Evolutionary conservation across 2,888 invertebrate species (phyloP), one percentile per base, ranked within the genome.

Genomic region (Lasioglossum marginatum): DNA sequence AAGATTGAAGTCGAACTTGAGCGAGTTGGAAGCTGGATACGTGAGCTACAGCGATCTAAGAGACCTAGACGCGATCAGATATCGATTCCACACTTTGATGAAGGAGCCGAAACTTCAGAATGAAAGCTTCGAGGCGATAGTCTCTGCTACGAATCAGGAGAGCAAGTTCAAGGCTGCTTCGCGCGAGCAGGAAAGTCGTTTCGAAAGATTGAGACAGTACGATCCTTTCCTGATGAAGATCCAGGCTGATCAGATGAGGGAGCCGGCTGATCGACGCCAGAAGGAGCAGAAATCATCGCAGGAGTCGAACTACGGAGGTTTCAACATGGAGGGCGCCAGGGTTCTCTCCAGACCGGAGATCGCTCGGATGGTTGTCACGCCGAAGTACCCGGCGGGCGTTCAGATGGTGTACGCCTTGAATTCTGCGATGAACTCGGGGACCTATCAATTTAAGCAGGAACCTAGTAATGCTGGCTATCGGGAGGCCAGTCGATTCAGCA

Each of bases 11-110:
- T 92, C 94, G 4, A 94, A 95, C 68, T 85, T 94, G 43, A 95
- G 93, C 82, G 94, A 95, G 27, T 77, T 91, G 23, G 94, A 94
- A 57, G 93, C 94, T 19, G 95, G 95, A 0, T 95, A 94, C 86
- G 94, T 95, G 19, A 95, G 93, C 71, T 95, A 95, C 82, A 94
- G 92, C 73, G 93, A 95, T 76, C 89, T 93, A 4, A 89, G 90
- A 23, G 93, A 93, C 40, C 77, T 94, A 34, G 95, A 95, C 78
- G 92, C 93, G 5, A 92, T 95, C 52, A 91, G 93, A 45, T 95
- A 95, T 83, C 88, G 94, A 63, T 95, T 94, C 82, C 95, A 95
- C 81, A 95, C 94, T 0, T 84, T 94, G 31, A 90, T 92, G 19
- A 94, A 94, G 34, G 93, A 94, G 43, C 91, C 92, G 0, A 93